Conservation (phyloP, 2,888 invertebrate species). For the Ochropleura leucogaster region DNA sequence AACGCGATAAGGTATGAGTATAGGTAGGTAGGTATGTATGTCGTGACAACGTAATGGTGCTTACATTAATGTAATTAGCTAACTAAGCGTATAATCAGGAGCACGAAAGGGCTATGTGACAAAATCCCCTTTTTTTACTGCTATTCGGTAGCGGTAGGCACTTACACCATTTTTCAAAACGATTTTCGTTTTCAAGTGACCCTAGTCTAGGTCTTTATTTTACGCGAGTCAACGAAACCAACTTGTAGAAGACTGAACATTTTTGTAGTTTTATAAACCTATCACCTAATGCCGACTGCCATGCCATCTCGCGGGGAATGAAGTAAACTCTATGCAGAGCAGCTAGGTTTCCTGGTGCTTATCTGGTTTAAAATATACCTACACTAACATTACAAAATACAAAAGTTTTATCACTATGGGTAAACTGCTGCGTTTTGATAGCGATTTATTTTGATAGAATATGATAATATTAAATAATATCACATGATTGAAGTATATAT, state of each 20-base stretch:
- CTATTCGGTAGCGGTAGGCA: neutral
- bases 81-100: slow-evolving; percentile 24
- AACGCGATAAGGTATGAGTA: slow-evolving; percentile 35
- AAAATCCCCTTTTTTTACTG: slow-evolving; percentile 13
- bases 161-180: neutral
- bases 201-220: neutral
- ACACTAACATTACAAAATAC: neutral
- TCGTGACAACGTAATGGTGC: slow-evolving; percentile 34
- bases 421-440: slow-evolving; percentile 2
- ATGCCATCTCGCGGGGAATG: neutral
- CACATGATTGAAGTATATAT: neutral
- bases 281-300: neutral
- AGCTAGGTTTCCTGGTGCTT: slow-evolving; percentile 1
- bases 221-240: neutral
- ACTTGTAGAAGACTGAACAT: neutral
- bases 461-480: neutral
- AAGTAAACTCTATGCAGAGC: neutral
- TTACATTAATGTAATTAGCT: slow-evolving; percentile 38
- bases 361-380: neutral
- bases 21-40: slow-evolving; percentile 8
- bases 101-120: slow-evolving; percentile 23
- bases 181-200: neutral
- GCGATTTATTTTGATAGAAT: neutral
- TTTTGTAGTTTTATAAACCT: neutral
- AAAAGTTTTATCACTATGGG: neutral